phyloP scores from a whole-genome alignment of 2,797 vertebrate species.

The Falco peregrinus region DNA sequence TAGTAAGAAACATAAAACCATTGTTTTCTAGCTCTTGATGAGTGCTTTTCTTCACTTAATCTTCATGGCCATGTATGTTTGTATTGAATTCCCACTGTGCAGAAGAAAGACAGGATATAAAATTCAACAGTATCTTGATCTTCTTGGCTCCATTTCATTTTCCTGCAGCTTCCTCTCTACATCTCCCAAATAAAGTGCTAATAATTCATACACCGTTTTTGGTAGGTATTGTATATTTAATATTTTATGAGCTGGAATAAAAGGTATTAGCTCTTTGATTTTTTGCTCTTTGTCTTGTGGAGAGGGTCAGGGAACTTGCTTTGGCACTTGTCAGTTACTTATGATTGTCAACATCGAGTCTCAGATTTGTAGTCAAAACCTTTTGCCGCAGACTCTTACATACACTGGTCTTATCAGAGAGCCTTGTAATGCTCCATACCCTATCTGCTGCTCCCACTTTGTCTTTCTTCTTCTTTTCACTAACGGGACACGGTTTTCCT shows the following conservation, averaged over 20 bases:
- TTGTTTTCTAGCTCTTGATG: not conserved
- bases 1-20: not conserved
- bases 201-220: not conserved
- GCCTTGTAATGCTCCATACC: not conserved
- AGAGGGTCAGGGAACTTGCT: not conserved
- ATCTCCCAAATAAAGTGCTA: not conserved
- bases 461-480: not conserved
- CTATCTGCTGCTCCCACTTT: not conserved
- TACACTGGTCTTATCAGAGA: not conserved
- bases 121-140: not conserved
- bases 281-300: not conserved
- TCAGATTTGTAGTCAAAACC: not conserved
- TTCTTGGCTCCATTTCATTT: not conserved
- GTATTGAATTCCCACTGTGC: not conserved
- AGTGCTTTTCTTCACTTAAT: not conserved
- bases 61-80: not conserved
- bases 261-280: not conserved
- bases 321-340: not conserved
- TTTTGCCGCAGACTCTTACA: not conserved
- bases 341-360: not conserved
- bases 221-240: not conserved
- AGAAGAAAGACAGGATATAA: not conserved
- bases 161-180: not conserved
- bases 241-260: not conserved
- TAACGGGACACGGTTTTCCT: not conserved